Percentiles rank a stretch among this genome's conserved stretches.
Conservation (phyloP, 2,797 vertebrate species). For the Chiroxiphia lanceolata region DNA sequence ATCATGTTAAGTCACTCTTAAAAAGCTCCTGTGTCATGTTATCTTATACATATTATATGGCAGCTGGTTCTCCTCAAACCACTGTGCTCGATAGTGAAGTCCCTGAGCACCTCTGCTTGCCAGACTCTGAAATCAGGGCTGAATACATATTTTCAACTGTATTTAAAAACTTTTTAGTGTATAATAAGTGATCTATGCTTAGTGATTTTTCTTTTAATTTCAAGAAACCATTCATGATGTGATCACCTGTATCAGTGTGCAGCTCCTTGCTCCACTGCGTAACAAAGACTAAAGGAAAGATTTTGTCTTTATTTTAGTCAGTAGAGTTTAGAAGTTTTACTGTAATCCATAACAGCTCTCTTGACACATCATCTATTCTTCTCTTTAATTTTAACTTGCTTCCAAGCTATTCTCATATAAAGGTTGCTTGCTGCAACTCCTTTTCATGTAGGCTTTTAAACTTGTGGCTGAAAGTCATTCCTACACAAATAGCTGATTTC, state of each 20-base stretch:
- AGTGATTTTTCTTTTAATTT: background rate
- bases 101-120: background rate
- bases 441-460: background rate
- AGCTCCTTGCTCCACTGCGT: background rate
- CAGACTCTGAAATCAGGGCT: background rate
- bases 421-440: background rate
- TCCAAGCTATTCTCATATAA: background rate
- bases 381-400: background rate
- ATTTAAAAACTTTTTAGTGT: background rate
- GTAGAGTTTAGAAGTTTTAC: background rate
- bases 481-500: background rate
- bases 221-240: background rate
- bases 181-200: background rate
- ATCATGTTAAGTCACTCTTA: background rate
- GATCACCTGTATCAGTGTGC: background rate
- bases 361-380: background rate
- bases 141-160: background rate
- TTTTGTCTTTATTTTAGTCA: background rate
- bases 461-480: background rate
- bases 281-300: background rate
- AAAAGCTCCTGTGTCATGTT: background rate
- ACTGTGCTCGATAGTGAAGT: background rate
- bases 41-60: background rate
- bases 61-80: background rate
- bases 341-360: background rate